Percentiles rank a stretch among this genome's conserved stretches.
Evolutionary conservation across 2,113 vertebrate species (phyloP).

Genomic region (Lycaon pictus): DNA sequence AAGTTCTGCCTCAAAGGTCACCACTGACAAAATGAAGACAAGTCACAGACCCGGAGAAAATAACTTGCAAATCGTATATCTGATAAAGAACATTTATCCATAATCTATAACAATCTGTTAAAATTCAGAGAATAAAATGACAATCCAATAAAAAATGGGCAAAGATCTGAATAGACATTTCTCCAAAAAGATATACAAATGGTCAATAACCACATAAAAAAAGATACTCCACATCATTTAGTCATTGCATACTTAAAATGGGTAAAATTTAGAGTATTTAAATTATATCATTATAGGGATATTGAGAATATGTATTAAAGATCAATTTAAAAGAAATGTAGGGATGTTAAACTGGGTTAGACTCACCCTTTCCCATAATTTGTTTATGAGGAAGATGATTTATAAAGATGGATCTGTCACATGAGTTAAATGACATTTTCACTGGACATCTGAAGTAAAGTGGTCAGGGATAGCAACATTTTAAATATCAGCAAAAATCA

Average conservation of each 20-base stretch:
- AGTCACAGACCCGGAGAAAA: background rate
- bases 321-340: background rate
- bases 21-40: background rate
- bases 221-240: background rate
- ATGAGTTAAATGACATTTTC: background rate
- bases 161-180: background rate
- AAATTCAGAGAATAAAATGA: background rate
- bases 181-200: background rate
- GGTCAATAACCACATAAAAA: background rate
- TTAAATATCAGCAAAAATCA: background rate
- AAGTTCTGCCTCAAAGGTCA: background rate
- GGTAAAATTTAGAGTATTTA: background rate
- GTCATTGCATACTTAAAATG: background rate
- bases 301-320: background rate
- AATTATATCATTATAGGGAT: background rate
- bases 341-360: background rate
- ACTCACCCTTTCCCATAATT: background rate
- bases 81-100: background rate
- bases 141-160: background rate
- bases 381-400: background rate
- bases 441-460: background rate
- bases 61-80: background rate
- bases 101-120: background rate
- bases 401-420: background rate
- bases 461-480: background rate